phyloP scores from a whole-genome alignment of 37 sponge, comb jelly and placozoan genomes.

The Haliclona indistincta region DNA sequence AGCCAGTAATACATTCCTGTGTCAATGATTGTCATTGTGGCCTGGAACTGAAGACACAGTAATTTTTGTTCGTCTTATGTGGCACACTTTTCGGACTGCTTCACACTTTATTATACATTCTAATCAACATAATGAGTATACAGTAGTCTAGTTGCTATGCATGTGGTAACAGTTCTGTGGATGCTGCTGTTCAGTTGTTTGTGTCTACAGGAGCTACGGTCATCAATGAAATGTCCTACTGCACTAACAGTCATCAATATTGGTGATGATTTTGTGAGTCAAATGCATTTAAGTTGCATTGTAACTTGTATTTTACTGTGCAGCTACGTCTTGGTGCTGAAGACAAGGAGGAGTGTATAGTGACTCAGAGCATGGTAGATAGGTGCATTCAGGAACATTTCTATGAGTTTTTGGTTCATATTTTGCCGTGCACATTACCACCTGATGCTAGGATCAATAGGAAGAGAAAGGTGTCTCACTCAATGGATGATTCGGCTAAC shows the following conservation, averaged over 20 bases:
- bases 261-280: conserved; percentile 68
- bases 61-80: no score
- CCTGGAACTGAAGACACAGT: no score
- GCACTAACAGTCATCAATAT: conserved; percentile 47
- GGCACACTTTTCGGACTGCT: no score
- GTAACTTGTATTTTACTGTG: neutral
- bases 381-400: conserved; percentile 50
- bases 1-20: no score
- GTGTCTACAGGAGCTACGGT: conserved; percentile 44
- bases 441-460: conserved; percentile 9
- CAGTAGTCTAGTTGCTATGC: no score
- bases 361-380: conserved; percentile 67
- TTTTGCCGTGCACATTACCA: conserved; percentile 31
- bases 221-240: conserved; percentile 30
- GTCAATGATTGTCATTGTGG: no score
- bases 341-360: conserved; percentile 19
- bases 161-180: no score
- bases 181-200: neutral
- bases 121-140: no score
- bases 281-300: neutral
- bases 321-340: conserved; percentile 59
- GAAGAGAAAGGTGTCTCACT: conserved; percentile 30
- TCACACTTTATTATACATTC: no score
- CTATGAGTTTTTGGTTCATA: conserved; percentile 43
- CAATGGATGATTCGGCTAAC: conserved; percentile 17